These are phyloP conservation scores for Ophthalmolycus amberensis DNA, from an alignment of 2,113 vertebrate species.

Conservation along the genomic window DNA sequence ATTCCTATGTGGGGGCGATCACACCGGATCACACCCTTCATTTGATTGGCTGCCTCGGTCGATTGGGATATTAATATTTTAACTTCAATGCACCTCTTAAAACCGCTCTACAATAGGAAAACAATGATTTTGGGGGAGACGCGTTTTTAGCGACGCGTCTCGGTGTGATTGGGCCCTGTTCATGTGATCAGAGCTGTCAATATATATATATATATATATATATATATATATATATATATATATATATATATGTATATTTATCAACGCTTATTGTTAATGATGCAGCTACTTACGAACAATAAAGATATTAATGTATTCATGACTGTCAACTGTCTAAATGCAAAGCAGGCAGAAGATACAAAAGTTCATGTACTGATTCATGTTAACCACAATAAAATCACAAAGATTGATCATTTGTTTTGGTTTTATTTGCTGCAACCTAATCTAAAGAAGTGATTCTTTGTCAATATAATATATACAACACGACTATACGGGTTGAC, in stretches of 20 bases:
- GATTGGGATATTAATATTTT: no score
- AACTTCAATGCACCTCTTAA: no score
- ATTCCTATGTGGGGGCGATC: background rate
- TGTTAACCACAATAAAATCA: background rate
- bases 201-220: background rate
- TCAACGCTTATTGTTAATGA: background rate
- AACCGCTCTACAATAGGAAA: no score
- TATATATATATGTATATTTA: background rate
- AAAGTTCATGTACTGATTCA: background rate
- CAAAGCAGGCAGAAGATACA: background rate
- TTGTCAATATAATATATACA: background rate
- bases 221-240: no score
- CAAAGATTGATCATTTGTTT: background rate
- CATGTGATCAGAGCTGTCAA: no score
- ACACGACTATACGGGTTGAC: background rate
- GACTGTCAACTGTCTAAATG: background rate
- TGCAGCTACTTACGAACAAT: background rate
- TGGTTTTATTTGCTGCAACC: background rate
- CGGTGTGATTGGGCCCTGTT: no score
- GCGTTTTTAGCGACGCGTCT: no score
- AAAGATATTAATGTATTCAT: background rate
- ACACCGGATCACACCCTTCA: no score
- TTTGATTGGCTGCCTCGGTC: no score
- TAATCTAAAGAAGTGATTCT: background rate
- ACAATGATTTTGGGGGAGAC: no score